phyloP scores from a whole-genome alignment of 2,113 vertebrate species.

The Tricholaema leucomelas region DNA sequence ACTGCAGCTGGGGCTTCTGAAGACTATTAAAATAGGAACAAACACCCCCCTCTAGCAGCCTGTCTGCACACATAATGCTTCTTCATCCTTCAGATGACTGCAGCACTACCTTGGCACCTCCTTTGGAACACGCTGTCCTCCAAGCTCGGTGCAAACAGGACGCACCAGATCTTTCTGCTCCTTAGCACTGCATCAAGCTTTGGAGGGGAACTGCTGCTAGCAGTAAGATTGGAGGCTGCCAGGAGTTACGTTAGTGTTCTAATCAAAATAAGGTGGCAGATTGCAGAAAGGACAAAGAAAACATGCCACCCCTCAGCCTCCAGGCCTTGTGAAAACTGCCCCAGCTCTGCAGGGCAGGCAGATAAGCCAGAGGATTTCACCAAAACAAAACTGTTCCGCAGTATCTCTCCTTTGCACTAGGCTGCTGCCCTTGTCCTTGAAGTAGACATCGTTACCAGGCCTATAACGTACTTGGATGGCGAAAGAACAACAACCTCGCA shows the following conservation, averaged over 20 bases:
- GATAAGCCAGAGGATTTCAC: conserved; percentile 10
- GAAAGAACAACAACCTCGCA: neutral
- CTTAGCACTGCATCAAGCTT: neutral
- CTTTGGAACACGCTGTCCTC: neutral
- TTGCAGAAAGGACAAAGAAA: conserved; percentile 15
- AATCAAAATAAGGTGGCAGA: neutral
- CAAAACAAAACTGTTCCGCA: neutral
- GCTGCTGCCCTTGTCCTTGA: neutral
- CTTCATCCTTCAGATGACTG: neutral
- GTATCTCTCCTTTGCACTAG: neutral
- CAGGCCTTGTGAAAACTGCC: neutral
- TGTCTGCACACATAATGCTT: neutral
- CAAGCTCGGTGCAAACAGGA: neutral
- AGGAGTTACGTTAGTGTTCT: neutral
- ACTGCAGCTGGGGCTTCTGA: too few species aligned
- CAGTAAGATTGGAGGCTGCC: neutral
- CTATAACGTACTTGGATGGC: neutral
- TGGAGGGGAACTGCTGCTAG: neutral
- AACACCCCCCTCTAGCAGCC: neutral
- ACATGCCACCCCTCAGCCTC: neutral
- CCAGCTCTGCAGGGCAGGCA: neutral
- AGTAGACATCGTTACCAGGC: fast-evolving
- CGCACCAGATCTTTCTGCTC: neutral
- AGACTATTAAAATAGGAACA: neutral
- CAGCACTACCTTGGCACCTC: conserved; percentile 1